Base-by-base conservation (phyloP, 2,113 vertebrate genomes). In the Cromileptes altivelis region DNA sequence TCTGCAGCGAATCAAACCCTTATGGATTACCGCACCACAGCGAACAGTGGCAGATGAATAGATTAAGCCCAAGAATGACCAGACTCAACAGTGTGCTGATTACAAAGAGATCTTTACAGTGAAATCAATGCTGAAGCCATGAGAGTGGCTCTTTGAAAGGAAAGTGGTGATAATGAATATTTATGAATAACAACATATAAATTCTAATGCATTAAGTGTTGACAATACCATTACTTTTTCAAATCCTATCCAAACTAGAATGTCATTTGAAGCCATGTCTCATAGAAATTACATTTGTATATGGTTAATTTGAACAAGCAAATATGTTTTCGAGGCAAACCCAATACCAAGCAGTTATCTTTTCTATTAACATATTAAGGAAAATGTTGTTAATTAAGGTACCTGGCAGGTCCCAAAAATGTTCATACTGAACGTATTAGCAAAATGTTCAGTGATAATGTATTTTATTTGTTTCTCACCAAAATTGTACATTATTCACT, bases 1-100 rank as follows among this genome's bases (percentile, higher is more conserved):
- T 85, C 12, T 65, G 33, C 37, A 77, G 76, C 30, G 82, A 15
- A 37, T 72, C 49, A 50, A 4, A 76, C 7, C 12, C 50, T 37
- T 4, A 47, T 67, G 33, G 65, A 81, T 49, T 64, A 11, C 14
- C 21, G 17, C 42, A 40, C 53, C 23, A 10, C 23, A 53, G 50
- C 0, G 1, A 75, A 19, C 56, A 68, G 37, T 23, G 6, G 64
- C 14, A 45, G 55, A 76, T 62, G 62, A 12, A 23, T 79, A 65
- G 65, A 78, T 57, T 55, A 33, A 79, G 5, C 15, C 49, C 4
- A 53, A n/a, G 50, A 50, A 45, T 30, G 25, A 63, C 45, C 40
- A 53, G 53, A 62, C n/a, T 52, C 23, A 42, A 69, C 21, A 18
- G 45, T 62, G 37, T 19, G 58, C 57, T 56, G 23, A 71, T 56